Percentiles rank a stretch among this genome's conserved stretches.
Conservation (phyloP, 2,888 invertebrate species). For the Drosophila sordidapex region DNA sequence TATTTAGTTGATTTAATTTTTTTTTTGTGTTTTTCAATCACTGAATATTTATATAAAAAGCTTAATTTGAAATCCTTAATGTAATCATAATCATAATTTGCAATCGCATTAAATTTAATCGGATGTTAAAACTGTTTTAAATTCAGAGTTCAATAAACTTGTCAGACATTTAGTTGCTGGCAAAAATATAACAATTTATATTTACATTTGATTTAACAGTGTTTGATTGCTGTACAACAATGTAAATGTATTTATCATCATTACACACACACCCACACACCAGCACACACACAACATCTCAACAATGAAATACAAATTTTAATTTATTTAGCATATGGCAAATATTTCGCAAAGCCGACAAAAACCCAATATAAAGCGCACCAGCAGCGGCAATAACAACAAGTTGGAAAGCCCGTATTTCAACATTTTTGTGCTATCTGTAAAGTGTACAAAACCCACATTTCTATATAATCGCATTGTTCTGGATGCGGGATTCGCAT, state of each 20-base stretch:
- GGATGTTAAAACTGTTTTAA: background rate
- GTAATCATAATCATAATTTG: background rate
- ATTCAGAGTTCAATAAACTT: constrained; percentile 44
- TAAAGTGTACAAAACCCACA: constrained; percentile 38
- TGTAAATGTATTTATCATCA: constrained; percentile 50
- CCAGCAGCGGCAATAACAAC: constrained; percentile 24
- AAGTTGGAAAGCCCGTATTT: constrained; percentile 47
- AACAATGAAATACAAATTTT: constrained; percentile 60
- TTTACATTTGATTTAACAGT: constrained; percentile 34
- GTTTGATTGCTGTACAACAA: constrained; percentile 22
- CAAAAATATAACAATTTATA: constrained; percentile 36
- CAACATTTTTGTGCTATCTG: constrained; percentile 47
- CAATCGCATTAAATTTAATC: background rate
- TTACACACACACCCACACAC: constrained; percentile 5
- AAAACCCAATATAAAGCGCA: constrained; percentile 42
- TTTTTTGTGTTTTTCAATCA: background rate
- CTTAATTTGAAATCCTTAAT: background rate
- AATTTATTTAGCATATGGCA: constrained; percentile 73
- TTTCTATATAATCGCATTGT: constrained; percentile 65
- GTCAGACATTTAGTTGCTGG: constrained; percentile 24
- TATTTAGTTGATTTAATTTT: background rate
- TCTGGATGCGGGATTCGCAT: constrained; percentile 33
- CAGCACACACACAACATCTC: constrained; percentile 19
- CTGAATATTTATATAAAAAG: background rate
- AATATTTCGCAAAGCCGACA: constrained; percentile 53